These are phyloP conservation scores for Mongoloraphidia duomilia DNA, from an alignment of 2,888 invertebrate species.

Conservation along the genomic window DNA sequence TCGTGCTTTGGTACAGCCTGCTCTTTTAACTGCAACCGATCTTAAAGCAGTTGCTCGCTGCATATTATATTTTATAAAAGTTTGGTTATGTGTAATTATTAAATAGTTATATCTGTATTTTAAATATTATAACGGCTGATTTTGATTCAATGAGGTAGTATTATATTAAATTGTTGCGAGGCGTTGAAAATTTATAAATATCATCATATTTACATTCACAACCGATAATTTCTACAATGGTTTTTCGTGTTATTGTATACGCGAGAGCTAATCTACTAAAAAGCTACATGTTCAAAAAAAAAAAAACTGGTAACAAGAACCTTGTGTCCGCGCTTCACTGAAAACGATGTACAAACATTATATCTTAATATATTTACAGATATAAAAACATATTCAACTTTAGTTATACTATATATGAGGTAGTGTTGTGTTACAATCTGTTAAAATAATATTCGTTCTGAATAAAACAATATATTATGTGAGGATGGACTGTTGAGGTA, in stretches of 20 bases:
- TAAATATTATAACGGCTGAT: neutral
- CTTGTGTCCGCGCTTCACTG: too few relatives aligned
- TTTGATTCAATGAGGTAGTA: constrained; percentile 2
- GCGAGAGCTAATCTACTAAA: neutral
- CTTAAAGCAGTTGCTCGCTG: too few relatives aligned
- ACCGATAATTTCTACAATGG: neutral
- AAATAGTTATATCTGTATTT: neutral
- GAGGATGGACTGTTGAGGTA: too few relatives aligned
- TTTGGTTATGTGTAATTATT: neutral
- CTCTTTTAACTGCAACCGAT: too few relatives aligned
- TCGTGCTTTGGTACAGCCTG: too few relatives aligned
- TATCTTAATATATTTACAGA: neutral
- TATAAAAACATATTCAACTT: neutral
- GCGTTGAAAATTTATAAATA: neutral
- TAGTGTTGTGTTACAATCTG: neutral
- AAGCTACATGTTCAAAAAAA: neutral
- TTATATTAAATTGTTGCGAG: neutral
- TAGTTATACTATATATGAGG: neutral
- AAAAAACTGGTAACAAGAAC: too few relatives aligned
- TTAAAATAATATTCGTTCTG: too few relatives aligned
- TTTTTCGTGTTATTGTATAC: neutral
- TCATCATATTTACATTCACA: neutral
- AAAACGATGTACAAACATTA: neutral
- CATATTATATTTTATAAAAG: neutral
- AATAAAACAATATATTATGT: too few relatives aligned